Conservation (phyloP, 2,888 invertebrate species). For the Meiosimyza decipiens region DNA sequence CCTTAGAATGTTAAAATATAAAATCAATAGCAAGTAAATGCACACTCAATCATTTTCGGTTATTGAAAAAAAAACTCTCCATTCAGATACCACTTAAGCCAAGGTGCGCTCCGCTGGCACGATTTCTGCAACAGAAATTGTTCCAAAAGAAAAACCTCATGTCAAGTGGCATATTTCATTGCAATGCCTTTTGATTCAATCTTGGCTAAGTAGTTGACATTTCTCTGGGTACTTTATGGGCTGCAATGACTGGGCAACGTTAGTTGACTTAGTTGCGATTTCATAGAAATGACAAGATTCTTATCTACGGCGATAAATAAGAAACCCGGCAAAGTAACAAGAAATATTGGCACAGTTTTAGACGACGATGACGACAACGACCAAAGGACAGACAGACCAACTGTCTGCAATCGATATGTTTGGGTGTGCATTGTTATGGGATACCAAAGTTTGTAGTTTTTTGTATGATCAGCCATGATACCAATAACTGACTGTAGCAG, state of each 20-base stretch:
- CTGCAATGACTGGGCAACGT: background rate
- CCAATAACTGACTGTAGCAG: too few species aligned
- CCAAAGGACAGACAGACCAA: too few species aligned
- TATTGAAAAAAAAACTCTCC: background rate
- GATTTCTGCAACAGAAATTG: background rate
- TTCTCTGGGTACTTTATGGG: background rate
- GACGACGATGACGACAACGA: background rate
- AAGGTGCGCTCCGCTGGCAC: background rate
- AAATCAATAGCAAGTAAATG: too few species aligned
- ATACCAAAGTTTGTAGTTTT: background rate
- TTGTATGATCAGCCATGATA: background rate
- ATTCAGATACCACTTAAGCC: background rate
- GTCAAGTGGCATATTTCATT: conserved; percentile 7
- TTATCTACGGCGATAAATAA: conserved; percentile 58
- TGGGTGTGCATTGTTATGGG: background rate
- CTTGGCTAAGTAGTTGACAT: background rate
- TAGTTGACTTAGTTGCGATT: background rate
- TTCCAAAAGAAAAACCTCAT: background rate
- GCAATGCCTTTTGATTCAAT: background rate
- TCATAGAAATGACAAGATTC: conserved; percentile 54
- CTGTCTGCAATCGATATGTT: background rate
- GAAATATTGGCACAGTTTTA: conserved; percentile 28
- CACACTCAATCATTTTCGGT: background rate
- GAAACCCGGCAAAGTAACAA: conserved; percentile 41
- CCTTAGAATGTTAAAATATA: too few species aligned